Evolutionary conservation across 2,888 invertebrate genomes (phyloP).

Genomic region (Biston stratarius): DNA sequence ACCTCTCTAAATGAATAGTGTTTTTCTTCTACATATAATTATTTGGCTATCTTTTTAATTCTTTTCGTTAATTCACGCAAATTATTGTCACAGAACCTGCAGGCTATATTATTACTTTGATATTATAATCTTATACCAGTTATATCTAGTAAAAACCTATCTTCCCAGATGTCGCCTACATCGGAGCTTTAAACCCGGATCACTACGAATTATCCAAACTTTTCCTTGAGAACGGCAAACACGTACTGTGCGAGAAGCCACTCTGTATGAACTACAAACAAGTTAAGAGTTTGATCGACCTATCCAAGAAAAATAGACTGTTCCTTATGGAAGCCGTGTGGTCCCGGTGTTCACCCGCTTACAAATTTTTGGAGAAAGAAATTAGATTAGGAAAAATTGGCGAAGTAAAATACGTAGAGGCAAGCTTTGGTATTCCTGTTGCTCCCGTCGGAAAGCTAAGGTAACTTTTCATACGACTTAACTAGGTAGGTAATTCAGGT

Average conservation of each 20-base stretch:
- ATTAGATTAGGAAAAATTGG: slow-evolving; percentile 89
- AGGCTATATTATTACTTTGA: too few relatives aligned
- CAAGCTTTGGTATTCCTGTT: slow-evolving; percentile 89
- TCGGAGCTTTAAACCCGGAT: slow-evolving; percentile 91
- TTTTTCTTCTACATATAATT: too few relatives aligned
- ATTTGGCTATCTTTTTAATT: too few relatives aligned
- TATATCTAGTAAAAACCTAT: too few relatives aligned
- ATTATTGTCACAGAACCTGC: too few relatives aligned
- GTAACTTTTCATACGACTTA: slow-evolving; percentile 48
- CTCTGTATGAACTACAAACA: slow-evolving; percentile 93
- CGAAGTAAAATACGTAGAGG: slow-evolving; percentile 88
- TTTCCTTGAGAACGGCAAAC: slow-evolving; percentile 93
- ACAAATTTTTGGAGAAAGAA: slow-evolving; percentile 89
- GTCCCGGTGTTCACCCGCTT: slow-evolving; percentile 94
- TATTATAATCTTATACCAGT: too few relatives aligned
- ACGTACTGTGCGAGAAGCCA: slow-evolving; percentile 96
- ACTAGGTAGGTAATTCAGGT: neutral
- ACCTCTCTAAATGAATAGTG: too few relatives aligned
- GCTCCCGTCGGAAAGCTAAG: slow-evolving; percentile 60
- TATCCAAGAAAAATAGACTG: slow-evolving; percentile 90
- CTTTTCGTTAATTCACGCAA: too few relatives aligned
- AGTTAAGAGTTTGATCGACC: slow-evolving; percentile 88
- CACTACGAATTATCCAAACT: slow-evolving; percentile 90
- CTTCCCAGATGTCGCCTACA: slow-evolving; percentile 92
- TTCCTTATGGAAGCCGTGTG: slow-evolving; percentile 96